Evolutionary conservation across 2,888 invertebrate species (phyloP), one percentile per base, ranked within the genome.

Genomic region (Chymomyza procnemis): DNA sequence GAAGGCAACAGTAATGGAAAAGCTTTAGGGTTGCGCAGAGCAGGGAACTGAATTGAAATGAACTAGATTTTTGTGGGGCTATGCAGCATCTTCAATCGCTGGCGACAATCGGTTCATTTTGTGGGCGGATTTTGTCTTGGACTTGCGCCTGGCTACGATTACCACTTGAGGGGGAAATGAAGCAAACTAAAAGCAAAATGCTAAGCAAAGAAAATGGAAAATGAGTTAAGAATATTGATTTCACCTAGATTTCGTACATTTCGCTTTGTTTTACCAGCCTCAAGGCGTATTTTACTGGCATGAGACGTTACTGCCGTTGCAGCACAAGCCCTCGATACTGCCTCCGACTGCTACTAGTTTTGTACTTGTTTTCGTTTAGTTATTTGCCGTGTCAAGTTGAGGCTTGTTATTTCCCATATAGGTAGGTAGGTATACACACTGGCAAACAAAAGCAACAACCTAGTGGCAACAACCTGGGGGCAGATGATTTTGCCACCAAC

Each of bases 211-310:
- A 21, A 61, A 61, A 52, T 52, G 18, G 72, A 79, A 75, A 84
- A 84, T 80, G 75, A 75, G 66, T 80, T 67, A 67, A 72, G 74
- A 58, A 75, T 85, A 82, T 82, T 80, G 83, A 83, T 83, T 85
- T 82, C 77, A 73, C 75, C 82, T 82, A 82, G 74, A 78, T 85
- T 64, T 68, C 61, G 64, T 22, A 30, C 14, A 16, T 67, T 61
- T 61, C 34, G 6, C 34, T 58, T 54, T 54, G 14, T 54, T 58
- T 56, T 21, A 58, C 19, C 22, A 30, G 66, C 61, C 57, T 64
- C 52, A 48, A 59, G 60, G 50, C 61, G 54, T 48, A 26, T 26
- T 52, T 6, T 18, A 41, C 1, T 12, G 12, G 12, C 9, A 12
- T 12, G 34, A 12, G 34, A 41, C 1, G 34, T 12, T 3, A 41